phyloP scores from a whole-genome alignment of 2,888 invertebrate genomes.

The Ichneumon xanthorius region DNA sequence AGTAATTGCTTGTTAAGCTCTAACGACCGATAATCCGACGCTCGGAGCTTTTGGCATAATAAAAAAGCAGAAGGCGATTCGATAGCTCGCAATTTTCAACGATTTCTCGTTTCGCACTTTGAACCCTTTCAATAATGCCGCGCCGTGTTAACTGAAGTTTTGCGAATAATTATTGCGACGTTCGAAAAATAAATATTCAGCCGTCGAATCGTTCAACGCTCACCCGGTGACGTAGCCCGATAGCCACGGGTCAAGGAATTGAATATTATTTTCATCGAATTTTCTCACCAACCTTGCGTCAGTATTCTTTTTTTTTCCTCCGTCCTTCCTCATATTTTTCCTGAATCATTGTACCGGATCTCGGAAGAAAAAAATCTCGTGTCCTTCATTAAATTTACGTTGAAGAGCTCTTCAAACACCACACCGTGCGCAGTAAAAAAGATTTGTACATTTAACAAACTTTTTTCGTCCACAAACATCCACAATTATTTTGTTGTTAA shows the following conservation, averaged over 20 bases:
- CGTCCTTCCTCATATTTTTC: not conserved
- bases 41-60: not conserved
- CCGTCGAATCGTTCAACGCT: constrained; percentile 11
- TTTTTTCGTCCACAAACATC: no score
- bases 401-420: not conserved
- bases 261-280: constrained; percentile 53
- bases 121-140: constrained; percentile 13
- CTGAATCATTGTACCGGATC: not conserved
- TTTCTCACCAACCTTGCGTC: constrained; percentile 1
- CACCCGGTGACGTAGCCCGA: not conserved
- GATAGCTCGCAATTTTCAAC: constrained; percentile 6
- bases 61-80: not conserved
- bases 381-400: not conserved
- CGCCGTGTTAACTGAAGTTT: not conserved
- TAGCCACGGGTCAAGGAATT: constrained; percentile 46
- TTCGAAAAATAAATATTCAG: constrained; percentile 35
- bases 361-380: not conserved
- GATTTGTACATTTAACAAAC: no score
- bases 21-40: not conserved
- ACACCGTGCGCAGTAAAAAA: not conserved
- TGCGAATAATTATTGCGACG: not conserved
- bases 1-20: not conserved
- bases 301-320: not conserved
- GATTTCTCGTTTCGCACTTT: constrained; percentile 31
- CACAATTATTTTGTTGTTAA: no score